Base-by-base conservation (phyloP, 1,140 invertebrate genomes). In the Onthophagus taurus region DNA sequence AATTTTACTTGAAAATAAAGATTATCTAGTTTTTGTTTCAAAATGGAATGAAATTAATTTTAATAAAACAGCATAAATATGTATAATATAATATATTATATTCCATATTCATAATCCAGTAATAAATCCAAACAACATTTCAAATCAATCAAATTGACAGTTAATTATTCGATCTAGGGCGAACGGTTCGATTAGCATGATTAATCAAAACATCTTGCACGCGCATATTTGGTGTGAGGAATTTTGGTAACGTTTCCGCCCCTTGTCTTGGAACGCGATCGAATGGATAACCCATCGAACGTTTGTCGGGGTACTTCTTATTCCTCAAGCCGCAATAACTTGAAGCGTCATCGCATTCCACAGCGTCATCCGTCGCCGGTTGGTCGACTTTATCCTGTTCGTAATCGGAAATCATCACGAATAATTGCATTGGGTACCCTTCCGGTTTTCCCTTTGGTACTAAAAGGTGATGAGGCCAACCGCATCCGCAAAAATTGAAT, bases 391-490 rank as follows among this genome's bases (percentile, higher is more conserved):
- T 71, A 53, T 89, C 85, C 5, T 76, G 71, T 9, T 69, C 67
- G 58, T 77, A 83, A 65, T 89, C 77, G 14, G 85, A 83, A n/a
- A 89, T 68, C 83, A 89, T 89, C 30, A 80, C 78, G 59, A 89
- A 90, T 4, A 90, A 59, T 42, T 85, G 75, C 55, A 78, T 77
- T 0, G 67, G 63, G 58, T 77, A 77, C 12, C 86, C 87, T 42
- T 75, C 71, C 2, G 70, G 60, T 3, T 63, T 76, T 14, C 88
- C 88, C 63, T 80, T 83, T 0, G 86, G 80, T 18, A 88, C 59
- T 2, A 91, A 69, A 77, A 90, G 77, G 58, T 91, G 84, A 31
- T 88, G 77, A 1, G 88, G 88, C 85, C 85, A 89, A 31, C 87
- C 87, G 60, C 86, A 90, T 23, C 86, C 85, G 62, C 87, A 89